Base-by-base conservation (phyloP, 2,797 vertebrate genomes). In the Alosa sapidissima region DNA sequence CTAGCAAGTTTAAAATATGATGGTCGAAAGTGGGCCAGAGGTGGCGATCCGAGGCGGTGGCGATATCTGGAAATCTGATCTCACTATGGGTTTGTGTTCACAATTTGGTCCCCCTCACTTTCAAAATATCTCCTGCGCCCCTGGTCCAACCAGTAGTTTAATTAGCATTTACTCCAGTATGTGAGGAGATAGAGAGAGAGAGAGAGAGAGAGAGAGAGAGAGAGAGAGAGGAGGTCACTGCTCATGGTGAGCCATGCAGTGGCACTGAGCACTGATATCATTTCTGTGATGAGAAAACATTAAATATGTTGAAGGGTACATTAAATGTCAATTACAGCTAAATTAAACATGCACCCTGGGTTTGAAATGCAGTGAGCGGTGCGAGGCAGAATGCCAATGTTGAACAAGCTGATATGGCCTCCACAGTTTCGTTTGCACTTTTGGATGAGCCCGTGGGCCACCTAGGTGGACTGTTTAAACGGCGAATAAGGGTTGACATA, bases 301-400 rank as follows among this genome's bases (percentile, higher is more conserved):
- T 87, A 89, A 87, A 90, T n/a, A 82, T 78, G 85, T 83, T 87
- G 84, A 89, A 89, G 84, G 86, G 72, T 88, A 84, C 68, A 87
- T 90, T 86, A 88, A 88, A 89, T 87, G 84, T 87, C 86, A 88
- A 88, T 90, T 89, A 90, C 68, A 88, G 87, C 49, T 33, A 89
- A 87, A 88, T 85, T 88, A 88, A 86, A 88, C 83, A 82, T 86
- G 83, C 84, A 81, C 41, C 58, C 84, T 82, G 84, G 84, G 81
- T 83, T 4, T 51, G 82, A 83, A 7, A 86, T 51, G 84, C 36
- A n/a, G 86, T 5, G 65, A 75, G 36, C 68, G 83, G 85, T 33
- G 65, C 5, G 54, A 28, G 72, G 84, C 75, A 82, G 51, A 85
- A 81, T 72, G 75, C 82, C 62, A 81, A 48, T 16, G 13, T 81